Base-by-base conservation (phyloP, 2,113 vertebrate species). In the Etheostoma cragini region DNA sequence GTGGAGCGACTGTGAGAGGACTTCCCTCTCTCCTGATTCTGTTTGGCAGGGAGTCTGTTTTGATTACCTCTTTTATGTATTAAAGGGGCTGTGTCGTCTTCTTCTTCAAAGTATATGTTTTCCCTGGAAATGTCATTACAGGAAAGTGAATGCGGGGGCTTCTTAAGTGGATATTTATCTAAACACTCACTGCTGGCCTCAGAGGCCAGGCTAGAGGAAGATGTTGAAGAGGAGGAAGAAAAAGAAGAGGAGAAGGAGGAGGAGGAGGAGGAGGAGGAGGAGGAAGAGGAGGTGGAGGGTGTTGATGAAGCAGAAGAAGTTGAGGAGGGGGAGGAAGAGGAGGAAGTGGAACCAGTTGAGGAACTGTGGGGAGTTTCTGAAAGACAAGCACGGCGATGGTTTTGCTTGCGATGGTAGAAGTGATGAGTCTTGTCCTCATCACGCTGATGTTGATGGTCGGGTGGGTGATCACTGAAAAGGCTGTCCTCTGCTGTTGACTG, bases 111-210 rank as follows among this genome's bases (percentile, higher is more conserved):
- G 38, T 76, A 90, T 46, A 52, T 76, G 26, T 80, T 80, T 70
- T 85, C 91, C 17, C 73, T 71, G 12, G 91, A 90, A 56, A 96
- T 89, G 56, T 96, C 94, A 11, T 72, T 88, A 17, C 95, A 96
- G 35, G 96, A 96, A 69, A 89, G 93, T 1, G 96, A 95, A 68
- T 95, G 91, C 46, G 78, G 86, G 11, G 93, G 78, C 50, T 68
- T 93, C 52, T 54, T 54, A 10, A 46, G 68, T 47, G 45, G 17
- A 78, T 52, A n/a, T 60, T 63, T 85, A 5, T 63, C 82, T 10
- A 64, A 86, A 76, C 65, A 72, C 14, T 88, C 89, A 5, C 88
- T 84, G 78, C 93, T 95, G 66, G 76, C 78, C 33, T 93, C 82
- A 16, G 94, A 94, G 6, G 90, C 91, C 33, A 92, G 74, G 64